These are phyloP conservation scores for Rhadinocentrus ornatus DNA, from an alignment of 2,797 vertebrate genomes.

Conservation along the genomic window DNA sequence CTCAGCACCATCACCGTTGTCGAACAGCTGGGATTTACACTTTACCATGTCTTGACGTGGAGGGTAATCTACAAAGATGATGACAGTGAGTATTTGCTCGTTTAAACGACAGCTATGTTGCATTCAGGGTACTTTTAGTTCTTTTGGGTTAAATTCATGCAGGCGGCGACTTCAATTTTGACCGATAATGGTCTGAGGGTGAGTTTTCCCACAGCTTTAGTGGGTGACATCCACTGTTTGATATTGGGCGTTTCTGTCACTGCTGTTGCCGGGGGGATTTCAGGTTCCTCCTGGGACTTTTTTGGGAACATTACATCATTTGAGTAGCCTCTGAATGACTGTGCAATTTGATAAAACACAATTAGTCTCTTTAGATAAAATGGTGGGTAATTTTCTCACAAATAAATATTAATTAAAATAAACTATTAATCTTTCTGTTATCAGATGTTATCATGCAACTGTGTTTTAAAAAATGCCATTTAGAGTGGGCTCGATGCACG, in stretches of 20 bases:
- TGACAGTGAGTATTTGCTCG: constrained; percentile 82
- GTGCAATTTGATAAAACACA: constrained; percentile 50
- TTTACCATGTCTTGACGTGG: constrained; percentile 82
- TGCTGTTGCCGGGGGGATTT: constrained; percentile 66
- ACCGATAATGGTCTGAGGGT: constrained; percentile 21
- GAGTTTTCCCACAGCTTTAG: constrained; percentile 29
- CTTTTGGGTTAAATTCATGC: constrained; percentile 11
- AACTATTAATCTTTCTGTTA: not conserved
- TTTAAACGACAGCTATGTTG: constrained; percentile 38
- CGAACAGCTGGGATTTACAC: constrained; percentile 67
- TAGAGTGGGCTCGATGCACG: constrained; percentile 33
- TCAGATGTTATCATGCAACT: constrained; percentile 39
- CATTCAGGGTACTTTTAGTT: constrained; percentile 58
- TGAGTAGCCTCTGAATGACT: constrained; percentile 66
- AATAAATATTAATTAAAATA: not conserved
- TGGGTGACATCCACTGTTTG: constrained; percentile 44
- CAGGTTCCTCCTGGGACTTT: constrained; percentile 72
- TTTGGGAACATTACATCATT: constrained; percentile 83
- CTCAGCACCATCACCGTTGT: constrained; percentile 55
- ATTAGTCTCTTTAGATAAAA: not conserved
- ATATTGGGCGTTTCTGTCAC: constrained; percentile 75
- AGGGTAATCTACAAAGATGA: constrained; percentile 69
- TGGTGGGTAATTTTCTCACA: not conserved
- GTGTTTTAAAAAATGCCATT: constrained; percentile 41
- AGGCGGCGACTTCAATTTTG: constrained; percentile 31